A percentile compares a stretch with the other conserved stretches of the same genome.
Conservation (phyloP, 2,888 invertebrate species). For the Hirtodrosophila confusa region DNA sequence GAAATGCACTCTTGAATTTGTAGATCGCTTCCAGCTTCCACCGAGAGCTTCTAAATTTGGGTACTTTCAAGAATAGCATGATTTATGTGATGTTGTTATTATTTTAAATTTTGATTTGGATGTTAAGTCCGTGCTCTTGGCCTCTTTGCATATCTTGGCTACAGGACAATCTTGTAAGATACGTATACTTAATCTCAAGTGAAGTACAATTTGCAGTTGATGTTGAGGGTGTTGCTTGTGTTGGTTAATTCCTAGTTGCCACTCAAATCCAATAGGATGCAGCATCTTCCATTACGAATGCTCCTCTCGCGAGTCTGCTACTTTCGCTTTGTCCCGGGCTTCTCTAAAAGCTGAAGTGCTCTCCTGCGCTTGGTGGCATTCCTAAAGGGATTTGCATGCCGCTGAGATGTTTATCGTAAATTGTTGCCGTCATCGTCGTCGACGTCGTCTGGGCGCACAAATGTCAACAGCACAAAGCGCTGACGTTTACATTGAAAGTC, state of each 20-base stretch:
- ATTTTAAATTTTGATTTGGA: too few species aligned
- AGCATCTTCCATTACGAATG: background rate
- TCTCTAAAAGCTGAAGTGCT: slow-evolving; percentile 53
- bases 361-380: slow-evolving; percentile 68
- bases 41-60: too few species aligned
- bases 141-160: too few species aligned
- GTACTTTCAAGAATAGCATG: too few species aligned
- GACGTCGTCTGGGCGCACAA: slow-evolving; percentile 69
- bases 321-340: slow-evolving; percentile 34
- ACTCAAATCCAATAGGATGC: slow-evolving; percentile 41
- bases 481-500: slow-evolving; percentile 77
- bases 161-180: too few species aligned
- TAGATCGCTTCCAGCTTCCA: too few species aligned
- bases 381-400: slow-evolving; percentile 80
- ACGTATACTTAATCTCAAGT: slow-evolving; percentile 7
- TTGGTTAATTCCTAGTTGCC: slow-evolving; percentile 63
- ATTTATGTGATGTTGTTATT: too few species aligned
- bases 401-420: slow-evolving; percentile 80
- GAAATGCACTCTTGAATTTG: too few species aligned
- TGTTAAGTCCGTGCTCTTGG: too few species aligned
- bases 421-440: slow-evolving; percentile 62
- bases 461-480: slow-evolving; percentile 77
- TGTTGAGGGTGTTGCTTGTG: slow-evolving; percentile 45
- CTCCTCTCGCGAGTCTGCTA: slow-evolving; percentile 13
- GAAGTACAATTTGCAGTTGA: slow-evolving; percentile 42